Evolutionary conservation across 1,140 invertebrate genomes (phyloP).

Genomic region (Condylostylus longicornis): DNA sequence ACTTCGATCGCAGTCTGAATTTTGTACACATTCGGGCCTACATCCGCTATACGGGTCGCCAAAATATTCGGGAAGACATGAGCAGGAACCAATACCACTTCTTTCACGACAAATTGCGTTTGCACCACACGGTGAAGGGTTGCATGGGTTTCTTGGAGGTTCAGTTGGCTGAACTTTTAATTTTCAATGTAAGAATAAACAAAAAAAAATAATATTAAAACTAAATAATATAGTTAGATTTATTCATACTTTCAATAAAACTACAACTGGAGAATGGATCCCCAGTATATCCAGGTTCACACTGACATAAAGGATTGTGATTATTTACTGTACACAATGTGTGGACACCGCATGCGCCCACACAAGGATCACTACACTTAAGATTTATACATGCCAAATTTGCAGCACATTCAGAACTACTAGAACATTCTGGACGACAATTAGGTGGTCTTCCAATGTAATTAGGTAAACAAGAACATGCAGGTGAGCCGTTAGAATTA

Average conservation of each 20-base stretch:
- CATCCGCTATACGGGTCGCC: conserved; percentile 59
- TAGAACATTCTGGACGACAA: conserved; percentile 62
- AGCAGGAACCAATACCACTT: conserved; percentile 60
- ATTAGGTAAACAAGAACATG: conserved; percentile 57
- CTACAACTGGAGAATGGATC: conserved; percentile 54
- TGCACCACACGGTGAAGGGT: conserved; percentile 63
- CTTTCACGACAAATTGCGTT: conserved; percentile 63
- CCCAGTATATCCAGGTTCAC: conserved; percentile 57
- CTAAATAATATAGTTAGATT: conserved; percentile 3
- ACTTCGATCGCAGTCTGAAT: conserved; percentile 48
- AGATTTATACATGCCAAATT: conserved; percentile 61
- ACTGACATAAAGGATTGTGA: conserved; percentile 57
- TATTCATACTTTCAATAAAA: conserved; percentile 31
- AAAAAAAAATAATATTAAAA: conserved; percentile 8
- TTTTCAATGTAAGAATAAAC: background rate
- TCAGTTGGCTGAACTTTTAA: conserved; percentile 28
- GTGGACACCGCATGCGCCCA: conserved; percentile 56
- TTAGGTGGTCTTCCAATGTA: conserved; percentile 63
- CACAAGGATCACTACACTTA: conserved; percentile 65
- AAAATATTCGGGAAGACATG: conserved; percentile 54
- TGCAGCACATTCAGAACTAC: conserved; percentile 54
- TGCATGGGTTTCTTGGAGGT: conserved; percentile 41
- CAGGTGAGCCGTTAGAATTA: conserved; percentile 49
- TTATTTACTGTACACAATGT: conserved; percentile 61
- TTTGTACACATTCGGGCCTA: conserved; percentile 57